Conservation (phyloP, 2,113 vertebrate genomes). For the Crypturellus undulatus region DNA sequence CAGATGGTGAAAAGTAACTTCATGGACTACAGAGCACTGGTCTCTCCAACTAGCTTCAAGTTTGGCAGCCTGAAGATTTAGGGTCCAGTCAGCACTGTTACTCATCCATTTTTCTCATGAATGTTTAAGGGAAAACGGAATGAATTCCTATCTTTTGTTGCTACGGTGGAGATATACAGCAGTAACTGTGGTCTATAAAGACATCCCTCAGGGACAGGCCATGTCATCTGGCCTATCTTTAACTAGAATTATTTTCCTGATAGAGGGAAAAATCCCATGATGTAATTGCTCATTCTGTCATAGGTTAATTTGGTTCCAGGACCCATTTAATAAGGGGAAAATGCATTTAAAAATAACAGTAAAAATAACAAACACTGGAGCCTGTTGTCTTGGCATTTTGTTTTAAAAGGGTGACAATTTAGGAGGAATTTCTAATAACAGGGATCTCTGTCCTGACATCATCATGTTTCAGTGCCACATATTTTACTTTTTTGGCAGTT, state of each 20-base stretch:
- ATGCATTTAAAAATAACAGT: not conserved
- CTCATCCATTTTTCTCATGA: slow-evolving; percentile 63
- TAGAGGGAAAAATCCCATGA: slow-evolving; percentile 12
- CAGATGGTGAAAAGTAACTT: not conserved
- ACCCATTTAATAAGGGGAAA: not conserved
- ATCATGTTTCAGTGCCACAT: not conserved
- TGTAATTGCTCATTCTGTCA: slow-evolving; percentile 11
- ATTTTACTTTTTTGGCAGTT: not conserved
- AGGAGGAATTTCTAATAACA: not conserved
- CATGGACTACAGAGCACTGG: not conserved
- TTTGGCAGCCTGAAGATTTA: slow-evolving; percentile 47
- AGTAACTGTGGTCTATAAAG: slow-evolving; percentile 55
- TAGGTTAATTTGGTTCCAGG: slow-evolving; percentile 37
- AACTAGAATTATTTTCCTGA: slow-evolving; percentile 49
- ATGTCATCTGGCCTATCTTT: slow-evolving; percentile 21
- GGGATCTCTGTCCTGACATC: not conserved
- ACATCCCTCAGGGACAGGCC: slow-evolving; percentile 43
- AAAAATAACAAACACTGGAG: not conserved
- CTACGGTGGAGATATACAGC: slow-evolving; percentile 7
- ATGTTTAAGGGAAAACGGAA: slow-evolving; percentile 55
- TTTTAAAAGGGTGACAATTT: not conserved
- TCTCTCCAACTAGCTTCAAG: not conserved
- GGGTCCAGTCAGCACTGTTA: not conserved
- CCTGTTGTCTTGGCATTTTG: not conserved
- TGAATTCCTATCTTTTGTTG: slow-evolving; percentile 41